Base-by-base conservation (phyloP, 2,888 invertebrate genomes). In the Netelia melanura region DNA sequence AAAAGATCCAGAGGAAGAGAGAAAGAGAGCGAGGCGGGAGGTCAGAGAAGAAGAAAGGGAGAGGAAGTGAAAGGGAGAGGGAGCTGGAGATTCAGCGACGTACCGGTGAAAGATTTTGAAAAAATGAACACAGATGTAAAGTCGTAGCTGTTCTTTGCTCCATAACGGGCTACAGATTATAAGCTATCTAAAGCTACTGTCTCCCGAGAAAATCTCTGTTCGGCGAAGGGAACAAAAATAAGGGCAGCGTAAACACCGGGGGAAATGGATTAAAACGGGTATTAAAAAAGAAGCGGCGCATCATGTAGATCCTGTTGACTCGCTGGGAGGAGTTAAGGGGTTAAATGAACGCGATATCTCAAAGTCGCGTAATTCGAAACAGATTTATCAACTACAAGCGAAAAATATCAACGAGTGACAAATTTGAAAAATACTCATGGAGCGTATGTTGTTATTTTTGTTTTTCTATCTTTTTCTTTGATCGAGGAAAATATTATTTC, bases 51-150 rank as follows among this genome's bases (percentile, higher is more conserved):
- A 3, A 30, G 30, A 30, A 30, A 30, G 30, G 30, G 30, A 30
- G 30, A 21, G 21, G 30, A 5, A 30, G 30, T 30, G 30, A 38
- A 6, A 6, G 38, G 3, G 11, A 48, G 14, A 65, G 30, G n/a
- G 70, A 44, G 62, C 52, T 25, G 43, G 71, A 21, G 65, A 25
- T 14, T 43, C 44, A 54, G 21, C 11, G 14, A 68, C 44, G 17
- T 58, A 30, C 43, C 43, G 71, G 64, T 71, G 62, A 48, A 54
- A 23, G 62, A 71, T 64, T 71, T 71, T 9, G 11, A 54, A 64
- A 70, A 56, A 71, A 64, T 43, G 64, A 9, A 64, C 43, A 11
- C 43, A 38, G 70, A 71, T 25, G 58, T 21, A 21, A 21, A 48
- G 17, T 56, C 56, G 44, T 21, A 67, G 38, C 64, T 64, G 8